These are phyloP conservation scores for Cotesia chilonis DNA, from an alignment of 1,140 invertebrate species.

Conservation along the genomic window DNA sequence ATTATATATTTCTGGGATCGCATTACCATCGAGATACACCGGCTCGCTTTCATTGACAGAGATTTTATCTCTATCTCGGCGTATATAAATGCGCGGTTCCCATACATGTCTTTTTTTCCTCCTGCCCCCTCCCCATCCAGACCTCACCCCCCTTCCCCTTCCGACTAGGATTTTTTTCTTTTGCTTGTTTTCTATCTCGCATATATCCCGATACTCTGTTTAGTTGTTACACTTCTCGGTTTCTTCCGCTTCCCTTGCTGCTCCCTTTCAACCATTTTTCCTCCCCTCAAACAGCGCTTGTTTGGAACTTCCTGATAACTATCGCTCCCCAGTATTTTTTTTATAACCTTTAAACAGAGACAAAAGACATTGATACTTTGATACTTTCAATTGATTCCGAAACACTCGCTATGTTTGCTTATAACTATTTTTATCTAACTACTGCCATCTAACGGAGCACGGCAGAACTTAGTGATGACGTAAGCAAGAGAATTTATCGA, in stretches of 20 bases:
- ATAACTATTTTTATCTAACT: too few species aligned
- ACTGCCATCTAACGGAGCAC: too few species aligned
- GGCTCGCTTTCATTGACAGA: conserved; percentile 49
- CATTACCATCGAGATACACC: conserved; percentile 54
- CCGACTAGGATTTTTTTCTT: neutral
- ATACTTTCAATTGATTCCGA: too few species aligned
- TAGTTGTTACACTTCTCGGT: neutral
- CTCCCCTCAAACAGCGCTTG: neutral
- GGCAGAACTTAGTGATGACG: too few species aligned
- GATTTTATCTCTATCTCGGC: conserved; percentile 50
- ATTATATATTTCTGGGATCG: conserved; percentile 56
- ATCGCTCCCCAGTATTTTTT: neutral
- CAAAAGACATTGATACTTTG: too few species aligned
- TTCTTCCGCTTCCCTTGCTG: neutral
- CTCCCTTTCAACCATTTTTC: neutral
- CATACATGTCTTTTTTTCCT: conserved; percentile 26
- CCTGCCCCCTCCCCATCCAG: neutral
- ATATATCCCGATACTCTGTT: neutral
- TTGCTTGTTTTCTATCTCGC: neutral
- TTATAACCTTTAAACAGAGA: too few species aligned
- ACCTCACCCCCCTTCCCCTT: neutral
- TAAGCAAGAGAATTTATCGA: too few species aligned
- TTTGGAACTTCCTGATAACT: conserved; percentile 1
- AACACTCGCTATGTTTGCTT: too few species aligned
- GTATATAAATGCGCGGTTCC: conserved; percentile 45